Conservation (phyloP, 2,888 invertebrate genomes). For the Limnephilus auricula region DNA sequence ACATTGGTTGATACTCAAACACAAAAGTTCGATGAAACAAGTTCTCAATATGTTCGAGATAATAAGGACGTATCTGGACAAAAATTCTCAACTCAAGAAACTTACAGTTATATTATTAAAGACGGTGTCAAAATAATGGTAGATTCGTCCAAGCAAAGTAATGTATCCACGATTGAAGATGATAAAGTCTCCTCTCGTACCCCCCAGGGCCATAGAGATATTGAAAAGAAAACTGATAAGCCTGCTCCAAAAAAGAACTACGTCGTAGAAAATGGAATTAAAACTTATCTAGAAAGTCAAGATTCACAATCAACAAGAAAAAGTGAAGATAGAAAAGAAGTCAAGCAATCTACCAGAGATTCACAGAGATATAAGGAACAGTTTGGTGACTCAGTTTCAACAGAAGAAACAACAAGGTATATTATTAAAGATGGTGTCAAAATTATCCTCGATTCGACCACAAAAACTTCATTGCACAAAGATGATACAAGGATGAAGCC, state of each 20-base stretch:
- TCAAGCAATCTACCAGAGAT: conserved; percentile 14
- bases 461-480: background rate
- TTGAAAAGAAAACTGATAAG: conserved; percentile 35
- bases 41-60: background rate
- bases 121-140: conserved; percentile 59
- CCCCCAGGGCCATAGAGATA: background rate
- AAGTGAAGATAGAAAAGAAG: conserved; percentile 6
- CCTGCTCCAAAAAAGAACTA: conserved; percentile 56
- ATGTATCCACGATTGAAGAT: conserved; percentile 39
- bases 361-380: conserved; percentile 10
- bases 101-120: conserved; percentile 55
- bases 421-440: conserved; percentile 57
- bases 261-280: conserved; percentile 62
- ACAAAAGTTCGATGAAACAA: conserved; percentile 1
- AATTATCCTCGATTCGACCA: conserved; percentile 49
- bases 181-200: background rate
- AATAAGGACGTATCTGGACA: background rate
- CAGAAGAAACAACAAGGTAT: conserved; percentile 44
- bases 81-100: conserved; percentile 43
- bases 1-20: conserved; percentile 42
- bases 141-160: conserved; percentile 37
- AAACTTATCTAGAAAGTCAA: conserved; percentile 45
- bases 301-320: conserved; percentile 8
- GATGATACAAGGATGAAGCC: background rate
- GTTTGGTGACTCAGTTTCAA: conserved; percentile 23